phyloP scores from a whole-genome alignment of 2,888 invertebrate genomes.

The Cataglyphis albicans region DNA sequence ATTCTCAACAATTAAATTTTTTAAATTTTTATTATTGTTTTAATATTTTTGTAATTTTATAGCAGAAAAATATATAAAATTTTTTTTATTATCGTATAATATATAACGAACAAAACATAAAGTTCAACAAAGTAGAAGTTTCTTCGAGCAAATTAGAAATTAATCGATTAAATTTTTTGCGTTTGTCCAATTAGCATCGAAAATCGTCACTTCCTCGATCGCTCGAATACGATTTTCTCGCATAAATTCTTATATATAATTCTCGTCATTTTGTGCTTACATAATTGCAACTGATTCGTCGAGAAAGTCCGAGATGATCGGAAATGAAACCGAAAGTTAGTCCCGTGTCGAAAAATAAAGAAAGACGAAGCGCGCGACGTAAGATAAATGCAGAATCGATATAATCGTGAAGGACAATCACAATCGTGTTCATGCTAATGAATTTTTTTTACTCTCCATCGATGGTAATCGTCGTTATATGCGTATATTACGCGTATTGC shows the following conservation, averaged over 20 bases:
- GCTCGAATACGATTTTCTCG: neutral
- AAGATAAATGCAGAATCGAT: slow-evolving; percentile 17
- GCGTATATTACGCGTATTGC: slow-evolving; percentile 31
- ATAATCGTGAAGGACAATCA: slow-evolving; percentile 30
- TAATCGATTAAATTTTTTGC: slow-evolving; percentile 15
- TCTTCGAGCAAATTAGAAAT: neutral
- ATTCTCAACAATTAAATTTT: neutral
- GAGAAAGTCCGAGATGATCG: slow-evolving; percentile 35
- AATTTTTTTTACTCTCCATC: slow-evolving; percentile 27
- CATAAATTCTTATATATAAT: slow-evolving; percentile 6
- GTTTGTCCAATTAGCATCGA: slow-evolving; percentile 19
- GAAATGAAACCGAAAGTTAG: slow-evolving; percentile 35
- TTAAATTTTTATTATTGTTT: neutral
- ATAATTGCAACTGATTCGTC: slow-evolving; percentile 18
- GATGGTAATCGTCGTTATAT: slow-evolving; percentile 42
- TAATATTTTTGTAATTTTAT: neutral
- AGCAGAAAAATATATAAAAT: neutral
- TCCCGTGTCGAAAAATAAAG: slow-evolving; percentile 25
- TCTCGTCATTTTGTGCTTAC: slow-evolving; percentile 15
- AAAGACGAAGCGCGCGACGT: neutral
- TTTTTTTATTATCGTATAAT: neutral
- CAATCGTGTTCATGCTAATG: slow-evolving; percentile 41
- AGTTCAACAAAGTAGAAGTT: slow-evolving; percentile 1
- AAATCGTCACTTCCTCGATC: neutral
- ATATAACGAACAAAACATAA: neutral